Base-by-base conservation (phyloP, 1,140 invertebrate genomes). In the Manduca sexta region DNA sequence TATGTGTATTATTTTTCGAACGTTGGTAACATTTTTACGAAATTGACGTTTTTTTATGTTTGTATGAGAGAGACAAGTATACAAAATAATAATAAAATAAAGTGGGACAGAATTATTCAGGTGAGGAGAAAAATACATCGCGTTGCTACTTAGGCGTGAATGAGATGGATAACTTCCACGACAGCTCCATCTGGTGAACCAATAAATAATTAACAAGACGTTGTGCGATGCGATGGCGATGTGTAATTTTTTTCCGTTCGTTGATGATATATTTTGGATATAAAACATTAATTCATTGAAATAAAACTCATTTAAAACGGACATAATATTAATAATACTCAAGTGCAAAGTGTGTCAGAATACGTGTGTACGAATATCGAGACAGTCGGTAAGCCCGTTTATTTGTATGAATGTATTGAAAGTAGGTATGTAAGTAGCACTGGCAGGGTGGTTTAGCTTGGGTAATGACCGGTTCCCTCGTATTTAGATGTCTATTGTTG, bases 361-460 rank as follows among this genome's bases (percentile, higher is more conserved):
- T 48, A 54, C 60, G 66, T 68, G 61, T 62, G 34, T 35, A 14
- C n/a, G 34, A 35, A 26, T 26, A 26, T 40, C 38, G 18, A 40
- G 38, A 40, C 16, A 40, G 14, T 12, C 14, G 71, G 76, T 82
- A 64, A 76, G 77, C 65, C 63, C 56, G 67, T 81, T 63, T 73
- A 71, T 78, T 76, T 73, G 62, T 80, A 74, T 74, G 67, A 69
- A 64, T 75, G 62, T 74, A 79, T 79, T 81, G 78, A 80, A 82
- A 80, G 76, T 84, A 74, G 62, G 73, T 73, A 76, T 52, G 52
- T 73, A 67, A 52, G 59, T 74, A 62, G 45, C 8, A 26, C 57
- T 69, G 67, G 64, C 67, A 80, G 64, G 63, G 63, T 71, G 58
- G 52, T 56, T 69, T 45, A 64, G 68, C 66, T 78, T 74, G 68